These are phyloP conservation scores for Fragum sueziense DNA, from an alignment of 2,888 invertebrate genomes.

Conservation along the genomic window DNA sequence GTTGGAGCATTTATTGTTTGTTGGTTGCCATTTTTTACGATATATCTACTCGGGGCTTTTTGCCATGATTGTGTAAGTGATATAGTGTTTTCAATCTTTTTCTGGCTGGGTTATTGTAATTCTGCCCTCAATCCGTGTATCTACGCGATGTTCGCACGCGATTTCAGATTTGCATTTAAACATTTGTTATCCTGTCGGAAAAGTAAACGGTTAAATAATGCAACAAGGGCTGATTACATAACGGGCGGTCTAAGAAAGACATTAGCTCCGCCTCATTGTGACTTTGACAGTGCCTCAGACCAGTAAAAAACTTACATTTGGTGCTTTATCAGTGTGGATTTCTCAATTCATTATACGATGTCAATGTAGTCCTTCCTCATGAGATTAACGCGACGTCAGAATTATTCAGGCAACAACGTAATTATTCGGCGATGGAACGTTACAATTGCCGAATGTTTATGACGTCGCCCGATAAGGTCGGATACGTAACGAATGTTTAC, in stretches of 20 bases:
- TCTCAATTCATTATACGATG: too few species aligned
- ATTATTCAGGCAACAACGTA: too few species aligned
- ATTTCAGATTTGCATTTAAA: slow-evolving; percentile 97
- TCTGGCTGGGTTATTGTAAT: slow-evolving; percentile 99
- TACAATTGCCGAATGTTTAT: too few species aligned
- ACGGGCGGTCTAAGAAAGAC: slow-evolving; percentile 38
- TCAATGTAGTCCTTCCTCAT: too few species aligned
- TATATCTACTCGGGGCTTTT: slow-evolving; percentile 95
- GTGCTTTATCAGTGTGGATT: too few species aligned
- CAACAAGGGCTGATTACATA: slow-evolving; percentile 52
- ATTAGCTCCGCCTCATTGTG: slow-evolving; percentile 32
- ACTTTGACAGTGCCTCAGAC: slow-evolving; percentile 62
- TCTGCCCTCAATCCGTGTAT: slow-evolving; percentile 97
- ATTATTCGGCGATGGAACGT: too few species aligned
- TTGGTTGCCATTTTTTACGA: slow-evolving; percentile 98
- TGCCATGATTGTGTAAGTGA: slow-evolving; percentile 89
- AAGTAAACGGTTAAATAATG: slow-evolving; percentile 44
- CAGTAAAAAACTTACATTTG: slow-evolving; percentile 28
- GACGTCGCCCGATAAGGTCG: too few species aligned
- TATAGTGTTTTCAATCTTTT: slow-evolving; percentile 93
- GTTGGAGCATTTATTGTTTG: slow-evolving; percentile 98
- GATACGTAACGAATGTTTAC: too few species aligned
- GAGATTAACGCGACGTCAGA: too few species aligned
- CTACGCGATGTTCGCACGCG: slow-evolving; percentile 96
- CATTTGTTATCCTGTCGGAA: slow-evolving; percentile 86